Evolutionary conservation across 2,888 invertebrate species (phyloP).

Genomic region (Luperina testacea): DNA sequence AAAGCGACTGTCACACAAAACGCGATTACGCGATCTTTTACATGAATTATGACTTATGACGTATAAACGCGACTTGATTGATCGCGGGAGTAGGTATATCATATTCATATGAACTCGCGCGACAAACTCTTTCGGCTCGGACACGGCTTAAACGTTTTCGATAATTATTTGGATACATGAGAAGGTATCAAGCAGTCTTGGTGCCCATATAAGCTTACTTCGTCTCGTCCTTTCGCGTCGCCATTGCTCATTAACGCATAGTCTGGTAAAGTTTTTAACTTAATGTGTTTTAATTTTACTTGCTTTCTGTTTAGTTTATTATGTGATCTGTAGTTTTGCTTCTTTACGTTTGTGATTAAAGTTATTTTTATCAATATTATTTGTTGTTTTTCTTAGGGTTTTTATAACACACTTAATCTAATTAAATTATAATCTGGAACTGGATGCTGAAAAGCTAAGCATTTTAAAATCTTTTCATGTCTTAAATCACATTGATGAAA

Average conservation of each 20-base stretch:
- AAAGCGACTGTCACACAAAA: too few species aligned
- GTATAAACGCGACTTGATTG: too few species aligned
- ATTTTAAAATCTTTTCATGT: neutral
- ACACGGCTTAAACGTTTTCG: neutral
- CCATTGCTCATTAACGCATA: constrained; percentile 9
- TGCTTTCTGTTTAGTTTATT: constrained; percentile 55
- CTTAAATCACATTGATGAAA: neutral
- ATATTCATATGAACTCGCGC: too few species aligned
- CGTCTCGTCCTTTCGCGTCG: neutral
- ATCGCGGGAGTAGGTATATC: too few species aligned
- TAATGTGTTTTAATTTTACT: constrained; percentile 54
- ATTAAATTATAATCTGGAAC: neutral
- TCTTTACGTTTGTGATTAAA: constrained; percentile 60
- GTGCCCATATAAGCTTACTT: too few species aligned
- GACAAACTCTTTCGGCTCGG: neutral
- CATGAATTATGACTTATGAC: too few species aligned
- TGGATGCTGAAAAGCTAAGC: neutral
- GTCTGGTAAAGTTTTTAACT: constrained; percentile 34
- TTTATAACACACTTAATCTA: neutral
- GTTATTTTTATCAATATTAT: constrained; percentile 27
- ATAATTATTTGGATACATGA: neutral
- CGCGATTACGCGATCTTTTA: too few species aligned
- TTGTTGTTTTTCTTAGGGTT: constrained; percentile 23
- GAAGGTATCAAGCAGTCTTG: neutral
- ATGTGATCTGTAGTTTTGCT: constrained; percentile 49